Evolutionary conservation across 2,113 vertebrate genomes (phyloP).

Genomic region (Chitala chitala): DNA sequence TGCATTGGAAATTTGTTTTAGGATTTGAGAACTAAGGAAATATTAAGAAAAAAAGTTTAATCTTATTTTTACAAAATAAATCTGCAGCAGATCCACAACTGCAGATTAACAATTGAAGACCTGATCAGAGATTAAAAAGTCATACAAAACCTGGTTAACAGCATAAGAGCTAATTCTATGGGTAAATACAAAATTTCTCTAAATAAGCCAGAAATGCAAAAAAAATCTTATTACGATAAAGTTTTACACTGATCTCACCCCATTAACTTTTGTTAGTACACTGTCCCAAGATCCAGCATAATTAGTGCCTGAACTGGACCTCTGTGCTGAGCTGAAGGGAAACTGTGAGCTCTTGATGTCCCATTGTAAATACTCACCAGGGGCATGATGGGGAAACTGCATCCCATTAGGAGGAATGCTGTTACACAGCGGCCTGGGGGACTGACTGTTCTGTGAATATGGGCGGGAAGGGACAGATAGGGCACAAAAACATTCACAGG

Average conservation of each 20-base stretch:
- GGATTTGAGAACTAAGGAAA: not conserved
- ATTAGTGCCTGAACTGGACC: not conserved
- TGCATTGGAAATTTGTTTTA: not conserved
- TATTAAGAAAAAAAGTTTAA: not conserved
- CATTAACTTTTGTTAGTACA: conserved; percentile 6
- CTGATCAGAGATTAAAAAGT: not conserved
- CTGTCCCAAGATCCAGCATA: not conserved
- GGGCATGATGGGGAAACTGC: conserved; percentile 43
- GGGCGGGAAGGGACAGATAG: conserved; percentile 12
- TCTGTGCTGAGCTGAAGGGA: not conserved
- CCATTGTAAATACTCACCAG: conserved; percentile 54
- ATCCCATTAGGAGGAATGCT: conserved; percentile 38
- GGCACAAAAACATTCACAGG: not conserved
- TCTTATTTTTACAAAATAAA: too few relatives aligned
- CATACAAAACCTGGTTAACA: too few relatives aligned
- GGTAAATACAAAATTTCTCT: too few relatives aligned
- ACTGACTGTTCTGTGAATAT: conserved; percentile 45
- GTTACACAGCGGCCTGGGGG: conserved; percentile 31
- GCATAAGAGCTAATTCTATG: too few relatives aligned
- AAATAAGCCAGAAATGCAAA: too few relatives aligned
- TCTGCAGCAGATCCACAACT: too few relatives aligned
- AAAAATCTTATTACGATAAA: too few relatives aligned
- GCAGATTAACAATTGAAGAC: not conserved
- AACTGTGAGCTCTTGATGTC: not conserved
- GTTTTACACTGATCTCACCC: not conserved